Percentiles rank a stretch among this genome's conserved stretches.
These are phyloP conservation scores for Drosophila tristis DNA, from an alignment of 1,140 invertebrate genomes.

Conservation along the genomic window DNA sequence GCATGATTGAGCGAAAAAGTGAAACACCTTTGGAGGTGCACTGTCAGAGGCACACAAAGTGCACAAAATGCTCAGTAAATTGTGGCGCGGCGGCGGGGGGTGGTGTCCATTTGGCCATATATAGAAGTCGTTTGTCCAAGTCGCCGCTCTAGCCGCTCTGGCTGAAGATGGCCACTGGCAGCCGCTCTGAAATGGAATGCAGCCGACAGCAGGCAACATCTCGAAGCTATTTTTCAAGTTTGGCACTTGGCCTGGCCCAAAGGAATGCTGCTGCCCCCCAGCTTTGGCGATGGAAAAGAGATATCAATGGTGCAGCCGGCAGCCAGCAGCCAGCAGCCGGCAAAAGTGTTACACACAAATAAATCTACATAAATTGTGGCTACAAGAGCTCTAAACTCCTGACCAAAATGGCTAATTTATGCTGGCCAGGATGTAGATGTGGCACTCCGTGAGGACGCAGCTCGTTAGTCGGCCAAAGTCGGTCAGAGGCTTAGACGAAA, in stretches of 20 bases:
- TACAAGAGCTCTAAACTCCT: slow-evolving; percentile 39
- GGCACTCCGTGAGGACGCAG: background rate
- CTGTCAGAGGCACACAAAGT: slow-evolving; percentile 42
- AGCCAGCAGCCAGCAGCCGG: slow-evolving; percentile 5
- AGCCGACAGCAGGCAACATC: slow-evolving; percentile 38
- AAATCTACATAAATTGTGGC: slow-evolving; percentile 75
- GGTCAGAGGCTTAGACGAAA: slow-evolving; percentile 36
- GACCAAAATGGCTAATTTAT: slow-evolving; percentile 44
- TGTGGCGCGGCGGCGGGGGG: slow-evolving; percentile 15
- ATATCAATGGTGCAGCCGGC: slow-evolving; percentile 56
- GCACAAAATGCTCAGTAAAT: slow-evolving; percentile 40
- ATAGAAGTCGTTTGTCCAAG: slow-evolving; percentile 18
- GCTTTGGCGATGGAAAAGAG: slow-evolving; percentile 49
- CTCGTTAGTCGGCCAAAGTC: slow-evolving; percentile 60
- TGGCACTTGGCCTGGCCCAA: slow-evolving; percentile 45
- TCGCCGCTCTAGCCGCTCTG: background rate
- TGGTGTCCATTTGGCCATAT: slow-evolving; percentile 44
- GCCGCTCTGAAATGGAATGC: slow-evolving; percentile 44
- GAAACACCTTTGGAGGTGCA: slow-evolving; percentile 22
- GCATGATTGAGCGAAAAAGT: slow-evolving; percentile 21
- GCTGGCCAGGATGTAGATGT: slow-evolving; percentile 26
- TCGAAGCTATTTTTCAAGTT: slow-evolving; percentile 63
- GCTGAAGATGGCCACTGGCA: slow-evolving; percentile 33
- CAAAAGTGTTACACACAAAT: slow-evolving; percentile 75
- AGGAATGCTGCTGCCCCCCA: slow-evolving; percentile 61